Conservation (phyloP, 2,888 invertebrate species). For the Drosophila tanythrix region DNA sequence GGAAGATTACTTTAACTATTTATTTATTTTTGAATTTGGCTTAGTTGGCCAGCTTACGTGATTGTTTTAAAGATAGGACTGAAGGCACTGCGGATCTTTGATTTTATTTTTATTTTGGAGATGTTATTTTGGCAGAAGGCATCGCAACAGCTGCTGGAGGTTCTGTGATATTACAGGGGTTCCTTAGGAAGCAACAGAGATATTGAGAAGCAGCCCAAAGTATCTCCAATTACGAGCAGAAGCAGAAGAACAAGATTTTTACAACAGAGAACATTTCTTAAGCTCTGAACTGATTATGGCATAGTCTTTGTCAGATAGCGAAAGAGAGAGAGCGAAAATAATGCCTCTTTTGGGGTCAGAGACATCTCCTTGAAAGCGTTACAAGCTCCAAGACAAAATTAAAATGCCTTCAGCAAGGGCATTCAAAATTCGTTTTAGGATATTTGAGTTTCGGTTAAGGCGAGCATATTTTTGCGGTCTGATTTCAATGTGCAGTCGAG, state of each 20-base stretch:
- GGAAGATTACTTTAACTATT: background rate
- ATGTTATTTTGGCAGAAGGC: background rate
- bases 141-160: background rate
- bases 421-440: background rate
- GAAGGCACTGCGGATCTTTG: rapidly evolving
- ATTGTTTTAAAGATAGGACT: background rate
- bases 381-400: background rate
- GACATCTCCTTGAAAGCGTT: no score
- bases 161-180: background rate
- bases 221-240: background rate
- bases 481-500: constrained; percentile 65
- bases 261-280: background rate
- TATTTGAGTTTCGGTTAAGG: constrained; percentile 22
- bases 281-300: background rate
- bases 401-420: background rate
- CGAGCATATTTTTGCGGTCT: background rate
- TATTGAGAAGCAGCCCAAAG: background rate
- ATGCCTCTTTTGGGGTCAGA: background rate
- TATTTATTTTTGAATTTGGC: background rate
- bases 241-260: background rate
- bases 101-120: background rate
- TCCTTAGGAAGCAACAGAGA: background rate
- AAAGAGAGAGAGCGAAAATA: no score
- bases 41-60: background rate
- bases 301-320: no score